These are phyloP conservation scores for Pogonognathellus flavescens DNA, from an alignment of 1,140 invertebrate genomes.

Conservation along the genomic window DNA sequence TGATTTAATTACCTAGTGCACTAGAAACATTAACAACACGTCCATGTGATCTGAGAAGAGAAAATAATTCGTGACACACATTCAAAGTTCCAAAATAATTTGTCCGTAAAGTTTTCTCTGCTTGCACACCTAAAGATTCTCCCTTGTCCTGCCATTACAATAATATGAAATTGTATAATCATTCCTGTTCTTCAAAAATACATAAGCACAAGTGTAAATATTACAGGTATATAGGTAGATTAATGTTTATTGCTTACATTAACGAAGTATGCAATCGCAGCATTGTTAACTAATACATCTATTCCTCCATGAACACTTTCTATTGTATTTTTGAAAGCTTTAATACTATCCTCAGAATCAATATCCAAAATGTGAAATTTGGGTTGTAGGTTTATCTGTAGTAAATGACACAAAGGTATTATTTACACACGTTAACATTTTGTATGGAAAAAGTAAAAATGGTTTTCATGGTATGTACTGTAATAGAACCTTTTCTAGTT, in stretches of 20 bases:
- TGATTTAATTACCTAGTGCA: slow-evolving; percentile 75
- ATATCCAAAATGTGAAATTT: slow-evolving; percentile 80
- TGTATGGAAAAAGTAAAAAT: too few relatives aligned
- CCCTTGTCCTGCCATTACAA: slow-evolving; percentile 71
- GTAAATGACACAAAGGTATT: too few relatives aligned
- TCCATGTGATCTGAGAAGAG: slow-evolving; percentile 77
- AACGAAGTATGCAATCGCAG: slow-evolving; percentile 79
- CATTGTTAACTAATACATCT: slow-evolving; percentile 88
- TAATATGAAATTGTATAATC: background rate
- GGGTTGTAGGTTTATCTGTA: slow-evolving; percentile 72
- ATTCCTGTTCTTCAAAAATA: background rate
- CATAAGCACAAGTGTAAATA: background rate
- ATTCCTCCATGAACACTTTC: slow-evolving; percentile 79
- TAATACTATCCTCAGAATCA: slow-evolving; percentile 74
- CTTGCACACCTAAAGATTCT: slow-evolving; percentile 79
- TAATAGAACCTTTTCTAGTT: slow-evolving; percentile 71
- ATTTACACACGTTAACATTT: too few relatives aligned
- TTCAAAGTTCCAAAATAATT: slow-evolving; percentile 80
- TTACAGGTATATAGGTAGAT: background rate
- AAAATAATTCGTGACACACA: slow-evolving; percentile 79
- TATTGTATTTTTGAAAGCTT: slow-evolving; percentile 75
- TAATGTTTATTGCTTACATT: background rate
- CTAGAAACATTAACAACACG: slow-evolving; percentile 84
- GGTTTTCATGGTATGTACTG: too few relatives aligned
- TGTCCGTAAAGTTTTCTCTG: slow-evolving; percentile 77